phyloP scores from a whole-genome alignment of 92 coral and sea anemone genomes.

The Muricea muricata region DNA sequence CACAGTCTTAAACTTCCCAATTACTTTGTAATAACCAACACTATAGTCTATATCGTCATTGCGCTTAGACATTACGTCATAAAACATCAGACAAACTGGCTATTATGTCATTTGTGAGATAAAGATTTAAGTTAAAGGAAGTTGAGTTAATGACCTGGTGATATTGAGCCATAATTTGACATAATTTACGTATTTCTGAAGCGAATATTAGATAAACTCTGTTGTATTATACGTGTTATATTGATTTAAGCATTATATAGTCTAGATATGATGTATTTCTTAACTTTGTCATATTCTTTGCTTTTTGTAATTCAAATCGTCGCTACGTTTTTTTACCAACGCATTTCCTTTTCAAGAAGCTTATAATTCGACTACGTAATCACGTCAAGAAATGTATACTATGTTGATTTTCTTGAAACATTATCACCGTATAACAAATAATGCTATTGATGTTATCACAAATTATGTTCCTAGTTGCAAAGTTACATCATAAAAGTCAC shows the following conservation, averaged over 20 bases:
- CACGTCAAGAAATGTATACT: too few relatives aligned
- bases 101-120: neutral
- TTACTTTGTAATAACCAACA: too few relatives aligned
- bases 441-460: too few relatives aligned
- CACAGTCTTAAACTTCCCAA: neutral
- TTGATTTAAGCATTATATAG: neutral
- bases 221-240: neutral
- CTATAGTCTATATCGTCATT: neutral
- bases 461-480: too few relatives aligned
- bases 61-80: conserved; percentile 9
- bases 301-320: too few relatives aligned
- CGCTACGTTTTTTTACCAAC: too few relatives aligned
- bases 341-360: too few relatives aligned
- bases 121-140: neutral
- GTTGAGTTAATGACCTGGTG: neutral
- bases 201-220: neutral
- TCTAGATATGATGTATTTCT: neutral
- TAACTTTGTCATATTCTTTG: too few relatives aligned
- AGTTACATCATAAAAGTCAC: too few relatives aligned
- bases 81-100: neutral
- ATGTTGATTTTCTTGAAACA: too few relatives aligned
- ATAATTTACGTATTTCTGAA: neutral
- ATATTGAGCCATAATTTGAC: neutral
- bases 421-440: too few relatives aligned
- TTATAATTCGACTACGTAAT: too few relatives aligned